Percentiles rank a stretch among this genome's conserved stretches.
Conservation (phyloP, 1,140 invertebrate species). For the Gryllus bimaculatus region DNA sequence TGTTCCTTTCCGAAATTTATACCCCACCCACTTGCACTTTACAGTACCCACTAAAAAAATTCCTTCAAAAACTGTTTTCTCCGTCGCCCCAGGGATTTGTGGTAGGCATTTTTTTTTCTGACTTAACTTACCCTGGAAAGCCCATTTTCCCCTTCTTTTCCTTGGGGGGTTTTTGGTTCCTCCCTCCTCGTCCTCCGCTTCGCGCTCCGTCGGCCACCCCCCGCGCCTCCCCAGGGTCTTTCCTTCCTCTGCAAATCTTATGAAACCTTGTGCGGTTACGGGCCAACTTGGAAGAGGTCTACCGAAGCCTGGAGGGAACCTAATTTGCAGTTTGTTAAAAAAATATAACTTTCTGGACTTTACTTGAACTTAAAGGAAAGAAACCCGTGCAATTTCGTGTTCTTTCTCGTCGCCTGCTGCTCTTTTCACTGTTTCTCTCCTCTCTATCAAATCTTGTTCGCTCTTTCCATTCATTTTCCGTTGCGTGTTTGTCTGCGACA, state of each 20-base stretch:
- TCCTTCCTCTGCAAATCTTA: background rate
- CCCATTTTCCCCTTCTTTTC: no score
- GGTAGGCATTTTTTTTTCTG: no score
- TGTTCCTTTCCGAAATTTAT: no score
- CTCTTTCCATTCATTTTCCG: no score
- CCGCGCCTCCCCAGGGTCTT: background rate
- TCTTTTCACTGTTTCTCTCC: background rate
- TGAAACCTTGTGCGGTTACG: background rate
- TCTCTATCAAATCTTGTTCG: background rate
- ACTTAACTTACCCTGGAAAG: no score
- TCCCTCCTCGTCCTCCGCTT: no score
- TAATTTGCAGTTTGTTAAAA: constrained; percentile 6
- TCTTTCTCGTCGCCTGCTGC: background rate
- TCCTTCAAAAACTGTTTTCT: no score
- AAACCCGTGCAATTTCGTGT: background rate
- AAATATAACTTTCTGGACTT: background rate
- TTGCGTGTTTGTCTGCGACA: no score
- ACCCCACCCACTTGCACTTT: no score
- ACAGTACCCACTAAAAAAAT: no score
- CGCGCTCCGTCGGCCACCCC: background rate
- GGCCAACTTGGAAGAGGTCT: background rate
- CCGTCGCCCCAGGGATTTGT: no score
- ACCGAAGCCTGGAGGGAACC: background rate
- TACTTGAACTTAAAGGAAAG: background rate
- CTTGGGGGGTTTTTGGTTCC: no score